Evolutionary conservation across 2,888 invertebrate species (phyloP), one percentile per base, ranked within the genome.

Genomic region (Coenonympha glycerion): DNA sequence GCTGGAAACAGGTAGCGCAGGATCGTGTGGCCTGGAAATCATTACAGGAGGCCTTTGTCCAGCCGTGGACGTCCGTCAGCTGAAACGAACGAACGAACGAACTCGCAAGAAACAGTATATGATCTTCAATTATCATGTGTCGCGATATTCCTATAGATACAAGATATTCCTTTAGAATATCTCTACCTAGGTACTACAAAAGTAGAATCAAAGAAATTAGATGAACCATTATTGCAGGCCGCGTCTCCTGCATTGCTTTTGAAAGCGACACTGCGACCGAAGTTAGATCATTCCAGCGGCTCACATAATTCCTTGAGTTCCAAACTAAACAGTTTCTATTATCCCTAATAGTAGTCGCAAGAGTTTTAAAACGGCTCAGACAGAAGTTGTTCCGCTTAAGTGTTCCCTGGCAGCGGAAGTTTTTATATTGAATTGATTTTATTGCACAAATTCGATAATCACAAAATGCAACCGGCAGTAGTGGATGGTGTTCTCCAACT

Each of bases 311-410:
- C 76, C 71, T 79, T 69, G 79, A 78, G 74, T 76, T 75, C 71
- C 66, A 63, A 74, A 68, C 79, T 74, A 79, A 79, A 81, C 79
- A 73, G 70, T 81, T 85, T 79, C 84, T 79, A 81, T 86, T 86
- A 85, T 85, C 84, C 80, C 75, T 84, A 84, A 85, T 84, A 80
- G 83, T 76, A 70, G 76, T 76, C 74, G 78, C 79, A 73, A 81
- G 80, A 85, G 83, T 85, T 86, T 84, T 83, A 84, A 84, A 86
- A 82, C 75, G 77, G 79, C 77, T 79, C 69, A 63, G 71, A 80
- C 77, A 68, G 77, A 85, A 85, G 79, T 86, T 84, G 79, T 73
- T 76, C 78, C 61, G 61, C 49, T 68, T 67, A 77, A 77, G 79
- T 74, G 79, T 80, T 79, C 70, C 73, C 76, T 69, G 76, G 73